Evolutionary conservation across 2,113 vertebrate genomes (phyloP).

Genomic region (Todiramphus chloris): DNA sequence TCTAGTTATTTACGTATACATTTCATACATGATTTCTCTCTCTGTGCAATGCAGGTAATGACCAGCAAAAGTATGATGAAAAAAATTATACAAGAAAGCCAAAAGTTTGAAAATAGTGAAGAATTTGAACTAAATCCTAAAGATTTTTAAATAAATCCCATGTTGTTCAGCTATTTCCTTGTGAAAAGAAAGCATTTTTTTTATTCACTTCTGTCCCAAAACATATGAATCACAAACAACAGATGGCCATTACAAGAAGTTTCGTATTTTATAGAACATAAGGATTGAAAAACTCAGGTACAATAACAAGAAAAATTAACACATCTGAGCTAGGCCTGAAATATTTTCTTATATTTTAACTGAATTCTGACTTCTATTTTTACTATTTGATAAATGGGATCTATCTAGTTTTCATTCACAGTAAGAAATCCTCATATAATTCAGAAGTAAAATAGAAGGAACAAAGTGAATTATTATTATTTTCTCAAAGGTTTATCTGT

Average conservation of each 20-base stretch:
- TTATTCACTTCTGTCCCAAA: neutral
- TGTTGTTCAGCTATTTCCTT: neutral
- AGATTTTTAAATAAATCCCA: neutral
- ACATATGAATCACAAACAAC: constrained; percentile 5
- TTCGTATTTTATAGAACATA: neutral
- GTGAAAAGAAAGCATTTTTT: neutral
- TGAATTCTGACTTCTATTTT: neutral
- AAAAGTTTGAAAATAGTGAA: neutral
- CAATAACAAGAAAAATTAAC: neutral
- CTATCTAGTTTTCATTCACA: neutral
- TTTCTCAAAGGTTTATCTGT: neutral
- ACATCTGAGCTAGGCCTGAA: neutral
- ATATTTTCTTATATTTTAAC: neutral
- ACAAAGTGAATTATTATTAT: neutral
- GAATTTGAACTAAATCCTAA: neutral
- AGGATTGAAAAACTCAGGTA: neutral
- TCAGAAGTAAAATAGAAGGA: neutral
- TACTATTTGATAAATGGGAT: neutral
- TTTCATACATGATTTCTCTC: neutral
- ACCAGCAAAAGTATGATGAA: neutral
- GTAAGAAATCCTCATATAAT: neutral
- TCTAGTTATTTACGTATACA: neutral
- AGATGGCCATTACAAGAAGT: neutral
- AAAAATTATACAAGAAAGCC: neutral
- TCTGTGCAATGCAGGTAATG: neutral